Conservation (phyloP, 1,140 invertebrate species). For the Planococcus citri region DNA sequence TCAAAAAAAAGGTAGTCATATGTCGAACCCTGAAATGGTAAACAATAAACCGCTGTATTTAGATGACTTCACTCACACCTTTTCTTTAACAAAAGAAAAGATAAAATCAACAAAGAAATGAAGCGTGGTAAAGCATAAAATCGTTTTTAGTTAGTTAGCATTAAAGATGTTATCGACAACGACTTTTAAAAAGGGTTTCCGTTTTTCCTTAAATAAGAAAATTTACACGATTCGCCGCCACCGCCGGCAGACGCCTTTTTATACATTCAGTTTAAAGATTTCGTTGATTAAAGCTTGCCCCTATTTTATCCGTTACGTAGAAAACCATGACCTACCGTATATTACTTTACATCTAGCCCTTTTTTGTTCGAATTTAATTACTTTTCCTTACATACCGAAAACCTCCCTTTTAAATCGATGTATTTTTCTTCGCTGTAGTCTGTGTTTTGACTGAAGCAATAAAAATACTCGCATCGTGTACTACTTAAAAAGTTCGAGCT, state of each 20-base stretch:
- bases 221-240: not conserved
- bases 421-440: not conserved
- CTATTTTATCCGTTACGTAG: not conserved
- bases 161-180: not conserved
- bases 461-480: not conserved
- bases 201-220: not conserved
- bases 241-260: not conserved
- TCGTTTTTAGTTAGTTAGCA: conserved; percentile 7
- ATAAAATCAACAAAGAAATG: not conserved
- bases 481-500: not conserved
- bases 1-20: too few species aligned
- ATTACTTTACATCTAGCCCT: not conserved
- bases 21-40: too few species aligned
- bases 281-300: not conserved
- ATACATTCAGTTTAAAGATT: not conserved
- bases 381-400: not conserved
- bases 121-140: conserved; percentile 3
- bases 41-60: too few species aligned
- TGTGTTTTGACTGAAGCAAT: not conserved
- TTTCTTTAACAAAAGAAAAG: not conserved
- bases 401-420: not conserved
- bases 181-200: conserved; percentile 2
- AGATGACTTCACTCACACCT: not conserved
- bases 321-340: not conserved
- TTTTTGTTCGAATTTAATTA: not conserved